Base-by-base conservation (phyloP, 2,888 invertebrate species). In the Actias luna region DNA sequence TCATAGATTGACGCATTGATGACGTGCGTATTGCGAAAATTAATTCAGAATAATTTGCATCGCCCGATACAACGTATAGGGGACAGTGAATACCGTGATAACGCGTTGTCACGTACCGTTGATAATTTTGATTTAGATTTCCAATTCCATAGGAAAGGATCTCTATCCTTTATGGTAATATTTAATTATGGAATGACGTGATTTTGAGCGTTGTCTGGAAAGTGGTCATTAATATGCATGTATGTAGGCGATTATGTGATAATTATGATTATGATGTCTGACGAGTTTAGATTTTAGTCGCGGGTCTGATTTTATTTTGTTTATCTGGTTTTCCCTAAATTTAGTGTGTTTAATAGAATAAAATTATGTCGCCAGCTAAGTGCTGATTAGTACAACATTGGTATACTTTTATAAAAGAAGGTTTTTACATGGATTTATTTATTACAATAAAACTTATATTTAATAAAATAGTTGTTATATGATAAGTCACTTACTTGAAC, bases 21-120 rank as follows among this genome's bases (percentile, higher is more conserved):
- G 84, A 83, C 82, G 83, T 77, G 74, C 70, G 69, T 67, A 74
- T 80, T 82, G 86, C 85, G 76, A 84, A 85, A 84, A 82, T 71
- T 73, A 65, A 72, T 69, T 76, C 68, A 70, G 67, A 76, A 78
- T 78, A 72, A 67, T 71, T 69, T 72, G 65, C 58, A 58, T 68
- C 65, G 62, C 61, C 69, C 61, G 73, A 74, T 76, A 75, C 72
- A 64, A 69, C 69, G 65, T 63, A 76, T 76, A 78, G 74, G 78
- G 77, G 74, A 73, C 71, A 73, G 71, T 69, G 67, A 71, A 14
- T 70, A 68, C 64, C 63, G 67, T 16, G 18, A 29, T 55, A 55
- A 29, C 29, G 29, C 29, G 29, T 55, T 52, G 52, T 52, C 52
- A 29, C 29, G 10, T 55, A 2, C 2, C 18, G 29, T 16, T 55